Evolutionary conservation across 1,140 invertebrate genomes (phyloP).

Genomic region (Antheraea mylitta): DNA sequence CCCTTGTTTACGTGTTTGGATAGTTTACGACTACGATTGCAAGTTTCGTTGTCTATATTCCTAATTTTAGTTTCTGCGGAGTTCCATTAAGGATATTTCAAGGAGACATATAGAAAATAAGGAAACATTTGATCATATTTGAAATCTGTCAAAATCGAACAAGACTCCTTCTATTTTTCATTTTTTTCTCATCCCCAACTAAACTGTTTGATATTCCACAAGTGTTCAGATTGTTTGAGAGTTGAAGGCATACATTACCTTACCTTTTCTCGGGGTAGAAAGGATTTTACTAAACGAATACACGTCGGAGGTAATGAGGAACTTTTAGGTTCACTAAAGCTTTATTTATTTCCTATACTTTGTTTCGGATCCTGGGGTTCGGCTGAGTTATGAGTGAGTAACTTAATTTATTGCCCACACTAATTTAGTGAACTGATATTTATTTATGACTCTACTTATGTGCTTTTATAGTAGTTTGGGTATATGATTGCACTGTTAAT

Average conservation of each 20-base stretch:
- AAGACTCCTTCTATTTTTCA: neutral
- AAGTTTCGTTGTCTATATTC: too few relatives aligned
- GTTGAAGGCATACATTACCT: neutral
- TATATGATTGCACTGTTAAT: neutral
- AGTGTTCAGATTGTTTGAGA: neutral
- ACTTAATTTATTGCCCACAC: neutral
- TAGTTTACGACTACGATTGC: too few relatives aligned
- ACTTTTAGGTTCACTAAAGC: neutral
- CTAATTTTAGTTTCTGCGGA: too few relatives aligned
- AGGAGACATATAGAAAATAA: too few relatives aligned
- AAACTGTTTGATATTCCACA: neutral
- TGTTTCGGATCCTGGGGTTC: neutral
- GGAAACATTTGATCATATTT: too few relatives aligned
- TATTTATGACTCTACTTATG: too few relatives aligned
- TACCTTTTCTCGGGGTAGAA: neutral
- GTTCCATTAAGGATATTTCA: too few relatives aligned
- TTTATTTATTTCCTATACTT: slow-evolving; percentile 3
- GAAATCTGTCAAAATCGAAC: neutral
- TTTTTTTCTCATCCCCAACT: neutral
- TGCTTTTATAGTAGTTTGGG: too few relatives aligned
- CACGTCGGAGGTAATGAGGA: neutral
- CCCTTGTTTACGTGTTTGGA: too few relatives aligned
- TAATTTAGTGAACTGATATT: neutral
- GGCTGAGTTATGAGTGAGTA: neutral
- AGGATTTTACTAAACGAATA: neutral